Base-by-base conservation (phyloP, 2,797 vertebrate species). In the Cottoperca gobio region DNA sequence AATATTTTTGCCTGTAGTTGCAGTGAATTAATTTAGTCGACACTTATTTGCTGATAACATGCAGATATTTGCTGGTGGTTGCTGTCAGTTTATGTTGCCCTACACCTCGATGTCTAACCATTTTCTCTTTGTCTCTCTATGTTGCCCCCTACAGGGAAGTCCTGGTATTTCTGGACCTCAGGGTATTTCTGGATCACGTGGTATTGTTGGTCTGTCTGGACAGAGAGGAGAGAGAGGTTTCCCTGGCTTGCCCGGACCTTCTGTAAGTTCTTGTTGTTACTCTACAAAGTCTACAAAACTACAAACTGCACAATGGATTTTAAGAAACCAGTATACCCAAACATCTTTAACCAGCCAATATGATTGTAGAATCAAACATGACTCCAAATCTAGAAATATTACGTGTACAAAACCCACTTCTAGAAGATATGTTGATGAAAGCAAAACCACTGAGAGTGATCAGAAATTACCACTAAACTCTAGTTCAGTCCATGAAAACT, bases 161-260 rank as follows among this genome's bases (percentile, higher is more conserved):
- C 3, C 96, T 17, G 98, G 98, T 87, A 85, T 94, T 0, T 94
- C 97, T 11, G 98, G 98, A 92, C 96, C 97, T 91, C 93, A 95
- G 75, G 98, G 98, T 95, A 94, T 99, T 72, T 89, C 93, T 71
- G 98, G 98, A 91, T 78, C 89, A n/a, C 98, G 98, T 81, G 98
- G 98, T 95, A 96, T 98, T 12, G 97, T 98, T 2, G 98, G 98
- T 89, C 96, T 99, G 63, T 96, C 96, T 0, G 98, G 98, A 91
- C 95, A 96, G 80, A 96, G 96, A 95, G 98, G 98, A 91, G 97
- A 99, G 91, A 96, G 97, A 93, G 98, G 98, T 65, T 97, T 97
- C 96, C 94, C 96, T 1, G 98, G 98, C 40, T 91, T 96, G 76
- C 89, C 95, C 0, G 98, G 98, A 80, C 95, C 95, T 77, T 52